Evolutionary conservation across 2,113 vertebrate species (phyloP).

Genomic region (Electrona antarctica): DNA sequence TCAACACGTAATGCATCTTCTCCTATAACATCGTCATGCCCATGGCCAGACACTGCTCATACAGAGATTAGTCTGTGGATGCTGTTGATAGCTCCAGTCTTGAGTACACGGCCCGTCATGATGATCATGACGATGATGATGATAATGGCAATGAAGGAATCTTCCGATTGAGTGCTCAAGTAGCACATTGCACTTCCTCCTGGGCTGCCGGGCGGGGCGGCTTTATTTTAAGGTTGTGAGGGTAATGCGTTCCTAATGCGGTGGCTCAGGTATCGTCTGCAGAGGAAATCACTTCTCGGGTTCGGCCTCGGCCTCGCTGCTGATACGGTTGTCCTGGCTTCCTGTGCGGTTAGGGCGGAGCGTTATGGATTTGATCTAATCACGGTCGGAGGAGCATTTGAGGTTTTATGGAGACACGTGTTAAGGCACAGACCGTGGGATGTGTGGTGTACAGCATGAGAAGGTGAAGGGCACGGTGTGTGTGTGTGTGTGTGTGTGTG

Average conservation of each 20-base stretch:
- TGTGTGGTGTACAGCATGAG: too few relatives aligned
- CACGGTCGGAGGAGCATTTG: not conserved
- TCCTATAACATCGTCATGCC: not conserved
- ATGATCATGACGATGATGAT: not conserved
- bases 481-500: not conserved
- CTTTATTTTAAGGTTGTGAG: not conserved
- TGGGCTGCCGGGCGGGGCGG: not conserved
- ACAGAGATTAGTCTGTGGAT: not conserved
- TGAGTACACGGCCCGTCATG: not conserved
- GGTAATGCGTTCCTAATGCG: conserved; percentile 20
- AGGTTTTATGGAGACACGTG: not conserved
- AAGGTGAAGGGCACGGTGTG: too few relatives aligned
- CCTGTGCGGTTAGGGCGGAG: not conserved
- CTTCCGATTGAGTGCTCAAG: not conserved
- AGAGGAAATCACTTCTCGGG: not conserved
- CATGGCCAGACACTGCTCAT: not conserved
- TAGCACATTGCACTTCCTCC: not conserved
- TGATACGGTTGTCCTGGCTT: not conserved
- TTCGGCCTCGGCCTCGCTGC: not conserved
- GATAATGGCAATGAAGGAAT: not conserved
- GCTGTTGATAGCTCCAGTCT: not conserved
- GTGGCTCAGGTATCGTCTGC: conserved; percentile 5
- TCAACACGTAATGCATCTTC: not conserved
- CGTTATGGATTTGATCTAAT: not conserved
- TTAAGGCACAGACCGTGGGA: not conserved